Base-by-base conservation (phyloP, 2,888 invertebrate species). In the Drosophila mulleri region DNA sequence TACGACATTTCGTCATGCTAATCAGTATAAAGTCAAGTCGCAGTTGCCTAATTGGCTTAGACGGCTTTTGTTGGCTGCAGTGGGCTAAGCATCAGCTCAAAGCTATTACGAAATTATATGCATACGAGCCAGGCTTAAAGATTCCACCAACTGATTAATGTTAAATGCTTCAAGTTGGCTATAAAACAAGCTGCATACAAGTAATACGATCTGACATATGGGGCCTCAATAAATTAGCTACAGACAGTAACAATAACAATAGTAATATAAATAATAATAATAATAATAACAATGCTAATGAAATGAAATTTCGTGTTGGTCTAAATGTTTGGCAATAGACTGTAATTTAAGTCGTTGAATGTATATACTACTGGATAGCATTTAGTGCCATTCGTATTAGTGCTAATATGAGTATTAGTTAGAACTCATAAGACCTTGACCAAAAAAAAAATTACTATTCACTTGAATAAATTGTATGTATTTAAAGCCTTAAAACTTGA, bases 1-100 rank as follows among this genome's bases (percentile, higher is more conserved):
- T 78, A 78, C 83, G 84, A 88, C 84, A 83, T 85, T 85, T 85
- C 87, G 80, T 85, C 84, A 85, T 82, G 89, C 82, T 89, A 89
- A 85, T 85, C 89, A 84, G 83, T 67, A 70, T 76, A 62, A 60
- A 74, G 78, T 68, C 72, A 64, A 64, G 63, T 72, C 61, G 42
- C 59, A 26, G 47, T 67, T 77, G 72, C 58, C 67, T 77, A 76
- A 77, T 76, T 76, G 75, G 67, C 75, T 62, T 41, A 72, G 53
- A 47, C 72, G 60, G 45, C 29, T 54, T 57, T 56, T 37, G 47
- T 26, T 60, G 35, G 18, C 32, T 47, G 11, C 44, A 29, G 57
- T 53, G 54, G 62, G 32, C 50, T 78, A 48, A 48, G 48, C 48
- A 61, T 44, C 26, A 26, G 42, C 62, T 42, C n/a, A 1, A 37